Percentiles rank a stretch among this genome's conserved stretches.
Evolutionary conservation across 2,113 vertebrate species (phyloP).

Genomic region (Rhipidura dahli): DNA sequence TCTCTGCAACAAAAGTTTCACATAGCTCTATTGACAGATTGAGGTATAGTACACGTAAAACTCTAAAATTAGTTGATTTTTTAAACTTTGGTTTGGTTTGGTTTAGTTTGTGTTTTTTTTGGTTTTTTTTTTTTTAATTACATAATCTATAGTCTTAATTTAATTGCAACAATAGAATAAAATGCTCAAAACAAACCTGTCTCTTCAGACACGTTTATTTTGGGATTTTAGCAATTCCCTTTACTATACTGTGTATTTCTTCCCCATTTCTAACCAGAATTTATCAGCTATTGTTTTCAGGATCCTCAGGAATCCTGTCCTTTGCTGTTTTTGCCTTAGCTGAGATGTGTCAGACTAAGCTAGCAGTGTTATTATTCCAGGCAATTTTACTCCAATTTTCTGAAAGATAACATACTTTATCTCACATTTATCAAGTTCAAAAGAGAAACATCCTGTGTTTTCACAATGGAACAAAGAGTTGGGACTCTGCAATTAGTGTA

Average conservation of each 20-base stretch:
- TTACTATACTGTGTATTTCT: not conserved
- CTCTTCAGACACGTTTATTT: not conserved
- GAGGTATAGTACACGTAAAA: not conserved
- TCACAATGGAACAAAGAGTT: not conserved
- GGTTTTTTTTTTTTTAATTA: not conserved
- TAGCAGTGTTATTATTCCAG: not conserved
- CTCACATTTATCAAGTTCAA: not conserved
- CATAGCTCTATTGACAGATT: not conserved
- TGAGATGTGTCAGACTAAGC: not conserved
- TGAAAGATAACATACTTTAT: not conserved
- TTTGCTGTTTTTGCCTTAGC: not conserved
- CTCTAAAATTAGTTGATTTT: fast-evolving
- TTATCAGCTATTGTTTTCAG: not conserved
- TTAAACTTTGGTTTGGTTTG: not conserved
- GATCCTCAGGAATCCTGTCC: not conserved
- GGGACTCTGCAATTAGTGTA: not conserved
- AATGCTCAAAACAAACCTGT: not conserved
- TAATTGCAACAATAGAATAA: not conserved
- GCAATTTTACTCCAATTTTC: not conserved
- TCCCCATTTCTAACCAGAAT: not conserved
- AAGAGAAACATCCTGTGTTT: not conserved
- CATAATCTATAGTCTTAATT: not conserved
- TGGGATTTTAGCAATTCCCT: not conserved
- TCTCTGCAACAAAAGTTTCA: not conserved
- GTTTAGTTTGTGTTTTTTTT: too few species aligned